These are phyloP conservation scores for Tapirus terrestris DNA, from an alignment of 2,113 vertebrate species.

Conservation along the genomic window DNA sequence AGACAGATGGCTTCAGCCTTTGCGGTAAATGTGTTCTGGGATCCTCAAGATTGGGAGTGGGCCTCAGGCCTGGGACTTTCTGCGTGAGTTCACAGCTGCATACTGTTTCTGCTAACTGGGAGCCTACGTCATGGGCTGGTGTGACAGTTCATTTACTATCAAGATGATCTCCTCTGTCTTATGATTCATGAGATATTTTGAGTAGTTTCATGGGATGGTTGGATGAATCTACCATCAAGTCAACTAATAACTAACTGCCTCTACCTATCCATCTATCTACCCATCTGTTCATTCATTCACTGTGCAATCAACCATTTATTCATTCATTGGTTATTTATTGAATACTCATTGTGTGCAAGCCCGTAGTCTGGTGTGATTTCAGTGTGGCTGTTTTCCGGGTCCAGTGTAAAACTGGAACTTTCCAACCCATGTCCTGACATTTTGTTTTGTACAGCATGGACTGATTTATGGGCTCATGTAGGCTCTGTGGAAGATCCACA, in stretches of 20 bases:
- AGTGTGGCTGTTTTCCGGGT: neutral
- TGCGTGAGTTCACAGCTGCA: neutral
- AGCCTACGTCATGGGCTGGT: rapidly evolving
- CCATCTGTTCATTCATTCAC: neutral
- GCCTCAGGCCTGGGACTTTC: neutral
- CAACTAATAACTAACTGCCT: neutral
- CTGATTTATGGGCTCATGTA: neutral
- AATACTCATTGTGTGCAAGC: neutral
- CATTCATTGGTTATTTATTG: neutral
- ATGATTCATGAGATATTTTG: neutral
- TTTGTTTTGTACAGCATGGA: neutral
- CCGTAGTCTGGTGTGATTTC: neutral
- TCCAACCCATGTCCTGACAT: neutral
- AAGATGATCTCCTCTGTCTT: neutral
- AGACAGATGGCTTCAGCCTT: neutral
- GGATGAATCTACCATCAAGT: neutral
- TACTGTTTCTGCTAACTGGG: neutral
- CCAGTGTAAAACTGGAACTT: neutral
- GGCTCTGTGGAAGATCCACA: neutral
- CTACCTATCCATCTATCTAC: neutral
- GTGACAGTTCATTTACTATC: neutral
- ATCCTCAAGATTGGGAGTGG: neutral
- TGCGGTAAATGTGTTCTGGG: neutral
- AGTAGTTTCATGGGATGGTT: neutral
- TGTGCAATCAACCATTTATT: neutral